Percentiles rank a stretch among this genome's conserved stretches.
Evolutionary conservation across 1,140 invertebrate species (phyloP).

Genomic region (Steinernema feltiae): DNA sequence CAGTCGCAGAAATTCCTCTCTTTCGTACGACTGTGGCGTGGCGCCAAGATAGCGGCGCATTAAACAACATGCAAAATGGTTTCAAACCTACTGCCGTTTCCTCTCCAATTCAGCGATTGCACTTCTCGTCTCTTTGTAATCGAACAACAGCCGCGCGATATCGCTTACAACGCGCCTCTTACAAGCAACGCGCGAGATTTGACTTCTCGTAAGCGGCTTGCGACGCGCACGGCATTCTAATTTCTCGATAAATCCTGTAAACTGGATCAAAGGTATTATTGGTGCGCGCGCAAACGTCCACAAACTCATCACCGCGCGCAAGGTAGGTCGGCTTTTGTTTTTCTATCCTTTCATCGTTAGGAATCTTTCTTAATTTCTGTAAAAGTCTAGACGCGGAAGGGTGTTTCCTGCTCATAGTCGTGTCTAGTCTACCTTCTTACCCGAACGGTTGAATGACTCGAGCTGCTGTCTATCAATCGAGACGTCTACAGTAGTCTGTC

Average conservation of each 20-base stretch:
- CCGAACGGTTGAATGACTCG: too few relatives aligned
- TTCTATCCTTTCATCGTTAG: too few relatives aligned
- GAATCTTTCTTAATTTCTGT: too few relatives aligned
- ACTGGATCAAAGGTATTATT: conserved; percentile 8
- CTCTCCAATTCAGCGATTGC: neutral
- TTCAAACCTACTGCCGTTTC: neutral
- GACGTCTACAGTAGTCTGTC: too few relatives aligned
- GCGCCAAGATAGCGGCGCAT: neutral
- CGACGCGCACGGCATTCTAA: neutral
- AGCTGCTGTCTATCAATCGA: too few relatives aligned
- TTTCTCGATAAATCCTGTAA: neutral
- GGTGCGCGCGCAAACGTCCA: neutral
- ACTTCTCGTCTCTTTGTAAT: neutral
- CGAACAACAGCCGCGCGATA: neutral
- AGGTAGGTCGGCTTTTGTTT: too few relatives aligned
- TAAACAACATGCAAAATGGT: neutral
- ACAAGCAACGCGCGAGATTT: neutral
- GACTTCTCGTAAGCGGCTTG: neutral
- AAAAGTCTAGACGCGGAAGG: too few relatives aligned
- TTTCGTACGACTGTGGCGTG: neutral
- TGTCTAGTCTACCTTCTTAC: too few relatives aligned
- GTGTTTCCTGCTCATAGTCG: too few relatives aligned
- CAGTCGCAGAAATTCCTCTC: conserved; percentile 11
- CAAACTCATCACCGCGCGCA: too few relatives aligned
- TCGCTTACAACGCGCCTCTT: conserved; percentile 15